Evolutionary conservation across 2,797 vertebrate species (phyloP), one percentile per base, ranked within the genome.

Genomic region (Dromococcyx pavoninus): DNA sequence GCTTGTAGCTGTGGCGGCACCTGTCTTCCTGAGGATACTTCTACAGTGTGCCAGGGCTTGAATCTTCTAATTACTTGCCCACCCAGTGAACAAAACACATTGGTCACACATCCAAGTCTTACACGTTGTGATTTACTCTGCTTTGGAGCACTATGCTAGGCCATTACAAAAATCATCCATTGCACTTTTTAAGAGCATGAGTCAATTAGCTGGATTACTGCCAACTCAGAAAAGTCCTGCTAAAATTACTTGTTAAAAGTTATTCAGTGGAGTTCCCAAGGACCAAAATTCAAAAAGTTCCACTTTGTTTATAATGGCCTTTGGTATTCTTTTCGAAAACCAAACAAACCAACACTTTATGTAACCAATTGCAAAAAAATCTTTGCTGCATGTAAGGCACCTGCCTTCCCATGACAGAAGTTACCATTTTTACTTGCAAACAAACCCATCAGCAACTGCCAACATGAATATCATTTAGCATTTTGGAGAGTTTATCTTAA

Each of bases 91-190:
- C 53, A 90, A 95, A 93, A 90, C 73, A 94, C 73, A 91, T 77
- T 71, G 94, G 95, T 93, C 90, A 95, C 90, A 86, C 76, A 78
- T 69, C 83, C 92, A 84, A 86, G 33, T 50, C 83, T 88, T 76
- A 48, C 0, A 4, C 1, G 1, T 28, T 91, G 54, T 91, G 93
- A 94, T 95, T 95, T 93, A 91, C 66, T 81, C 76, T 53, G 67
- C 65, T 93, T 71, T 84, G 86, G 44, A 86, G 83, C 58, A 39
- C 73, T 33, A n/a, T 37, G 32, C 65, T 48, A 56, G 57, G 69
- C 88, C 86, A 89, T 95, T 96, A 95, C 65, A 94, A 79, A 91
- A 96, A 93, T 88, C 69, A 93, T 48, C 88, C 92, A 44, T 23
- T 67, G 69, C 76, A 64, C 65, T 86, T 92, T 73, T 57, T 88